A percentile compares a stretch with the other conserved stretches of the same genome.
Evolutionary conservation across 2,888 invertebrate genomes (phyloP).

Genomic region (Heterodera filipjevi): DNA sequence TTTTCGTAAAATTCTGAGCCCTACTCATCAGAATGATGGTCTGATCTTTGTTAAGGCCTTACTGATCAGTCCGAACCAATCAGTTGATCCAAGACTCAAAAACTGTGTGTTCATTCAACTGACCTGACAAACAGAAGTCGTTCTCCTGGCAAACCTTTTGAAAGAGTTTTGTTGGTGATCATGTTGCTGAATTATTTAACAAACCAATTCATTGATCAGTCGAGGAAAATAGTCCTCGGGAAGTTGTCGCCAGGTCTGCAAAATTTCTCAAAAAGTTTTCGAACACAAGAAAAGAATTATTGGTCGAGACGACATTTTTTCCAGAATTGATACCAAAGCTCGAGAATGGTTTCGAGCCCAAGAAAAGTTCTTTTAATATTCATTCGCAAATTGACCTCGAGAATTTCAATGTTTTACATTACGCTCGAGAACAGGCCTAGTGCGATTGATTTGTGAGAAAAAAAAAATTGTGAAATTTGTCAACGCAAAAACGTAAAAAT

Average conservation of each 20-base stretch:
- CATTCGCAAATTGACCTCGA: no score
- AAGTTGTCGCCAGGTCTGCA: constrained; percentile 26
- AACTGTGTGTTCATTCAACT: not conserved
- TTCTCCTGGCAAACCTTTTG: constrained; percentile 53
- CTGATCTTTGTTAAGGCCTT: not conserved
- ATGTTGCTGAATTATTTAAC: not conserved
- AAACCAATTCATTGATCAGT: constrained; percentile 50
- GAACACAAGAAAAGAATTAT: not conserved
- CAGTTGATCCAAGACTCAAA: not conserved
- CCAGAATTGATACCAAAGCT: not conserved
- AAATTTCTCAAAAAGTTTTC: not conserved
- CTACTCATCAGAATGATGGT: no score
- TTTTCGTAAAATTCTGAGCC: no score
- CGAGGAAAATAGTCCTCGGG: constrained; percentile 61
- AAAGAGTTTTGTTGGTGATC: not conserved
- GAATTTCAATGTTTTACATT: no score
- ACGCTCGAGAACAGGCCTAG: no score
- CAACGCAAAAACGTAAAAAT: no score
- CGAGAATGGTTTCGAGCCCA: no score
- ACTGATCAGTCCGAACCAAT: not conserved
- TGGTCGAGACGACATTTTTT: not conserved
- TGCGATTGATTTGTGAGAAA: no score
- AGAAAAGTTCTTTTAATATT: no score
- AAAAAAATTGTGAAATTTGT: no score
- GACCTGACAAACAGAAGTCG: constrained; percentile 59